A percentile compares a stretch with the other conserved stretches of the same genome.
These are phyloP conservation scores for Chydorus sphaericus DNA, from an alignment of 2,888 invertebrate genomes.

Conservation along the genomic window DNA sequence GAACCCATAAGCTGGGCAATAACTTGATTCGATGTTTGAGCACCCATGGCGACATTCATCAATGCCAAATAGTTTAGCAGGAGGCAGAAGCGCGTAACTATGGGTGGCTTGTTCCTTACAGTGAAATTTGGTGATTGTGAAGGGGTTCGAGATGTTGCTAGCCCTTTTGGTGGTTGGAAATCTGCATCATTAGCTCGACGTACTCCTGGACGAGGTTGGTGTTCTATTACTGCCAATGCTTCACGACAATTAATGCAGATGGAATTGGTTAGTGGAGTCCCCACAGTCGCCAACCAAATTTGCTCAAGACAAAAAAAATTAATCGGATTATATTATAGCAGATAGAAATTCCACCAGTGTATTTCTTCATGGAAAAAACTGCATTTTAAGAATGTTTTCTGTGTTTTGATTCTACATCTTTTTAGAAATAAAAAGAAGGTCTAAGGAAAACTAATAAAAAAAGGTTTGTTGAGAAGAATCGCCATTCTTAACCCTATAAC, in stretches of 20 bases:
- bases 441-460: too few relatives aligned
- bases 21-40: neutral
- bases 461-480: too few relatives aligned
- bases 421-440: too few relatives aligned
- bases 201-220: neutral
- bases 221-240: neutral
- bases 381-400: too few relatives aligned
- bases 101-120: neutral
- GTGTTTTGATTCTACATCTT: too few relatives aligned
- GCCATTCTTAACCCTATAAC: too few relatives aligned
- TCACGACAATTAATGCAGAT: neutral
- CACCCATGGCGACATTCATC: neutral
- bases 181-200: neutral
- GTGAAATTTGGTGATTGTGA: neutral
- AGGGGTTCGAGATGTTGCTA: neutral
- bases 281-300: too few relatives aligned
- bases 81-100: slow-evolving; percentile 5
- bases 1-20: neutral
- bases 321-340: too few relatives aligned
- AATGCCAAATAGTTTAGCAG: neutral
- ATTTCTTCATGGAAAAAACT: too few relatives aligned
- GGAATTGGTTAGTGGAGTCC: too few relatives aligned
- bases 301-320: too few relatives aligned
- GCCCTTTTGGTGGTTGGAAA: slow-evolving; percentile 2
- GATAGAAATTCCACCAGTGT: too few relatives aligned